Percentiles rank a stretch among this genome's conserved stretches.
Evolutionary conservation across 2,113 vertebrate species (phyloP).

Genomic region (Trichomycterus rosablanca): DNA sequence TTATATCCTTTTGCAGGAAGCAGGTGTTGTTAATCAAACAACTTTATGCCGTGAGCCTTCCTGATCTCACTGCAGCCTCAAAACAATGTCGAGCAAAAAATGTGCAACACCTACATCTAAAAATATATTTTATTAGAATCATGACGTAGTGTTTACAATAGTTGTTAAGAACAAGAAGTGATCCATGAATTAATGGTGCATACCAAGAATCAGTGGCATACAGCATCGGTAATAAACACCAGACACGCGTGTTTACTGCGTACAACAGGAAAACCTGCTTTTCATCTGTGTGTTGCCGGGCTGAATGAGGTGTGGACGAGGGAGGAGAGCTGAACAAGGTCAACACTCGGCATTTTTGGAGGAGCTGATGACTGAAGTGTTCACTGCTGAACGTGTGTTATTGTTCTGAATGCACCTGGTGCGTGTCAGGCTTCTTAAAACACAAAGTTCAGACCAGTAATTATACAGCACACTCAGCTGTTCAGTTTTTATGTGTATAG

Average conservation of each 20-base stretch:
- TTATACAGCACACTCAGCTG: too few species aligned
- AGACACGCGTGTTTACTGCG: constrained; percentile 18
- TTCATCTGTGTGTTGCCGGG: constrained; percentile 6
- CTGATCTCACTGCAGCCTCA: too few species aligned
- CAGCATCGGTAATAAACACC: constrained; percentile 10
- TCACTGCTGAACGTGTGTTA: constrained; percentile 24
- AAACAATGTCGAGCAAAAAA: too few species aligned
- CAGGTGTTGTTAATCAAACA: too few species aligned
- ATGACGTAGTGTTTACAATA: background rate
- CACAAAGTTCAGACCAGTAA: too few species aligned
- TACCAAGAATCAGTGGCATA: background rate
- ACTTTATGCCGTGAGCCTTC: too few species aligned
- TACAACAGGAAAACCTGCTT: constrained; percentile 19
- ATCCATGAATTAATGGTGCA: constrained; percentile 1
- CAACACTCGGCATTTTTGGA: constrained; percentile 10
- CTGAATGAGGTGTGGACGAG: constrained; percentile 18
- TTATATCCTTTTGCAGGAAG: too few species aligned
- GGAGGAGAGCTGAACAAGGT: constrained; percentile 28
- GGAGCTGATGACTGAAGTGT: constrained; percentile 26
- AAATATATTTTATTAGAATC: background rate
- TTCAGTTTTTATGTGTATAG: too few species aligned
- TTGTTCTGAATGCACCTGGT: constrained; percentile 23
- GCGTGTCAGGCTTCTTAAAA: constrained; percentile 18
- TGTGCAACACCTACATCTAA: background rate
- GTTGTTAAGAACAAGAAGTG: constrained; percentile 15